Evolutionary conservation across 2,797 vertebrate species (phyloP).

Genomic region (Cichlasoma orientale): DNA sequence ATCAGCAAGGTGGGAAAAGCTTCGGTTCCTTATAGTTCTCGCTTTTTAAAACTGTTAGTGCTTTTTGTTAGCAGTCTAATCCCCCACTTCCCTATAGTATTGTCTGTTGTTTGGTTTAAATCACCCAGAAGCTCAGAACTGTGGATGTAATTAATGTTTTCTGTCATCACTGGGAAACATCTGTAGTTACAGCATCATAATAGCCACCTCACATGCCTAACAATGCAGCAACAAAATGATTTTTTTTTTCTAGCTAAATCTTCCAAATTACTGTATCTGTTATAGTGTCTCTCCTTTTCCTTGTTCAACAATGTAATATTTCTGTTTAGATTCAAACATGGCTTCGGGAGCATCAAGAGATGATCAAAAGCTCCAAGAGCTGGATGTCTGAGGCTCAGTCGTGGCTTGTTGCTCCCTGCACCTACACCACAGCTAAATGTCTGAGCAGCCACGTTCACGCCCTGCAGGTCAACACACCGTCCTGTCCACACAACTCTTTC

Average conservation of each 20-base stretch:
- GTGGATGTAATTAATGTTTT: too few relatives aligned
- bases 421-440: slow-evolving; percentile 83
- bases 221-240: too few relatives aligned
- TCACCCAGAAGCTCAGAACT: too few relatives aligned
- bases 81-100: not conserved
- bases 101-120: not conserved
- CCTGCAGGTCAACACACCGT: slow-evolving; percentile 80
- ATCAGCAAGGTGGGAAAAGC: slow-evolving; percentile 87
- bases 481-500: not conserved
- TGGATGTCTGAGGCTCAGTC: slow-evolving; percentile 87
- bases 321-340: slow-evolving; percentile 82
- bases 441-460: slow-evolving; percentile 80
- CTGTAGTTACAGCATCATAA: too few relatives aligned
- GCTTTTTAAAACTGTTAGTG: not conserved
- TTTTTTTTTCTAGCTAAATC: not conserved
- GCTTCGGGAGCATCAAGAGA: slow-evolving; percentile 90
- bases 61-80: not conserved
- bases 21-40: too few relatives aligned
- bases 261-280: not conserved
- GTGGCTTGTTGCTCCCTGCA: slow-evolving; percentile 82
- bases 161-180: too few relatives aligned
- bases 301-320: not conserved
- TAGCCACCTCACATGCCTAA: too few relatives aligned
- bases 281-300: not conserved
- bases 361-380: slow-evolving; percentile 81